These are phyloP conservation scores for Drosophila azteca DNA, from an alignment of 1,140 invertebrate species.

Conservation along the genomic window DNA sequence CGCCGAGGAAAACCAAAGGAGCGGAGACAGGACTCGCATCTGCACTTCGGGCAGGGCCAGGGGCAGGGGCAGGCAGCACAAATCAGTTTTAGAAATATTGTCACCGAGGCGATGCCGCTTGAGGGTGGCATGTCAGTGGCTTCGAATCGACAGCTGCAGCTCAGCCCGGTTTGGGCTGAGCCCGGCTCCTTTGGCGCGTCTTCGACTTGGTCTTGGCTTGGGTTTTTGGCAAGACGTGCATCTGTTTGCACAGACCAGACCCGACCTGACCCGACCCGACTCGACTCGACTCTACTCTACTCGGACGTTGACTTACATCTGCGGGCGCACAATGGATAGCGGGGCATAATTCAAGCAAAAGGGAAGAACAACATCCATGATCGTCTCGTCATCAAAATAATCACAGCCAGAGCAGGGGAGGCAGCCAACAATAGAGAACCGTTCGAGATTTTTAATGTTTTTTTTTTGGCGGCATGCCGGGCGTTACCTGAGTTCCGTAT, in stretches of 20 bases:
- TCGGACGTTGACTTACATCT: constrained; percentile 82
- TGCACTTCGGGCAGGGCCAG: constrained; percentile 30
- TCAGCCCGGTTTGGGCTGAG: constrained; percentile 11
- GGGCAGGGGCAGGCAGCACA: constrained; percentile 24
- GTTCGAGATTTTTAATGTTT: constrained; percentile 46
- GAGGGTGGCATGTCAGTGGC: constrained; percentile 69
- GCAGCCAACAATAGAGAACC: constrained; percentile 68
- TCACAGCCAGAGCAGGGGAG: constrained; percentile 57
- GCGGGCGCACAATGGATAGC: constrained; percentile 64
- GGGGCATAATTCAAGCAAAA: constrained; percentile 43
- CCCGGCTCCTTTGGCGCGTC: constrained; percentile 66
- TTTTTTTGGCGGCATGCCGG: constrained; percentile 68
- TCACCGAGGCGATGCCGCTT: constrained; percentile 20
- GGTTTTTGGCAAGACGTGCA: constrained; percentile 70
- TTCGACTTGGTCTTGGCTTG: constrained; percentile 40
- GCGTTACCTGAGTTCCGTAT: constrained; percentile 54
- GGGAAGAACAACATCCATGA: constrained; percentile 33
- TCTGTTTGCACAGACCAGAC: constrained; percentile 57
- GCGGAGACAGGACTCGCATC: constrained; percentile 39
- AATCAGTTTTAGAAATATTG: constrained; percentile 63
- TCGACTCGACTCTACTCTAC: constrained; percentile 4
- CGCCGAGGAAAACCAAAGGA: constrained; percentile 56
- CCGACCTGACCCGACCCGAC: constrained; percentile 2
- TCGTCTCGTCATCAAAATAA: constrained; percentile 56
- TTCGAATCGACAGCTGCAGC: constrained; percentile 65